Conservation (phyloP, 2,113 vertebrate species). For the Salvelinus alpinus region DNA sequence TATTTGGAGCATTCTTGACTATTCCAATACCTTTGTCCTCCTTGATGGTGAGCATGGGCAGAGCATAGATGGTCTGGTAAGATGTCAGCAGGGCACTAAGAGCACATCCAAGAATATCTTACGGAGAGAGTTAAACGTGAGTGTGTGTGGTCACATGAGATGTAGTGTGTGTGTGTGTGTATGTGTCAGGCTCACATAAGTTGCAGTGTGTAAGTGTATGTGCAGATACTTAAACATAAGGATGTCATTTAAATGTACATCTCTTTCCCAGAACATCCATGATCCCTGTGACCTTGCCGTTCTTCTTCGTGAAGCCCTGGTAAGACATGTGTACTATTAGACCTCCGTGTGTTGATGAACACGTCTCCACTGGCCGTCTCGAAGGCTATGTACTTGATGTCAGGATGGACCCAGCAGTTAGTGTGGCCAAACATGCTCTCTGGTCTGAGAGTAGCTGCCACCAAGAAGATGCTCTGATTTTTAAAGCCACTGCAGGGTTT, state of each 20-base stretch:
- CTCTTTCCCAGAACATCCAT: slow-evolving; percentile 95
- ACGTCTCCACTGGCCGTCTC: slow-evolving; percentile 82
- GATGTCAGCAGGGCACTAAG: slow-evolving; percentile 84
- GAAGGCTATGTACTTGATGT: slow-evolving; percentile 94
- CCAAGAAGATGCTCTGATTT: slow-evolving; percentile 88
- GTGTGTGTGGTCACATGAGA: not conserved
- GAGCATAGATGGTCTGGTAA: slow-evolving; percentile 87
- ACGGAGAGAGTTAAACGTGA: not conserved
- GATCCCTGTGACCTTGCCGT: slow-evolving; percentile 85
- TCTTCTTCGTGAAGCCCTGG: slow-evolving; percentile 90
- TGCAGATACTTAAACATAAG: no score
- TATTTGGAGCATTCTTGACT: not conserved
- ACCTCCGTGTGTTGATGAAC: slow-evolving; percentile 86
- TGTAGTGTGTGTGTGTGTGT: not conserved
- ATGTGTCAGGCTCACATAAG: not conserved
- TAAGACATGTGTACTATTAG: slow-evolving; percentile 95
- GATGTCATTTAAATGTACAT: slow-evolving; percentile 5
- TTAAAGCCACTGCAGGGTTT: slow-evolving; percentile 79
- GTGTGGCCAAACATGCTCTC: slow-evolving; percentile 99
- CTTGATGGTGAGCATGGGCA: slow-evolving; percentile 98
- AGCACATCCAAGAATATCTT: slow-evolving; percentile 91
- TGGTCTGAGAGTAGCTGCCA: slow-evolving; percentile 93
- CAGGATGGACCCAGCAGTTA: slow-evolving; percentile 94
- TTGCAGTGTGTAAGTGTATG: no score
- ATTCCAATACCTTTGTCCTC: slow-evolving; percentile 90